These are phyloP conservation scores for Heterochromis multidens DNA, from an alignment of 2,113 vertebrate genomes.

Conservation along the genomic window DNA sequence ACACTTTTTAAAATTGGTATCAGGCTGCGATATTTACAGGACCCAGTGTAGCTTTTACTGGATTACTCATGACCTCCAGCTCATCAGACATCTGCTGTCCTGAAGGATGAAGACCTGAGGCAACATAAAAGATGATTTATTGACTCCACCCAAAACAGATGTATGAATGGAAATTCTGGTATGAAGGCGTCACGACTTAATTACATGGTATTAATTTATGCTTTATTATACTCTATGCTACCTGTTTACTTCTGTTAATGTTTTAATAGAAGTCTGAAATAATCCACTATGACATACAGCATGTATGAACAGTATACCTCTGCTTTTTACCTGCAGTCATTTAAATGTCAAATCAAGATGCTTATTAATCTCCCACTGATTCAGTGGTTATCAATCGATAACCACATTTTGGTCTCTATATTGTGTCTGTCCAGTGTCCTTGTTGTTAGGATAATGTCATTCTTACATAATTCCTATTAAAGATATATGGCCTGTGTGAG, in stretches of 20 bases:
- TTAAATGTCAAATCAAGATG: constrained; percentile 3
- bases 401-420: constrained; percentile 10
- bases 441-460: background rate
- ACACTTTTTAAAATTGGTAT: background rate
- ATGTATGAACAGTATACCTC: background rate
- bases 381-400: too few species aligned
- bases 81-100: background rate
- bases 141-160: background rate
- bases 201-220: background rate
- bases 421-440: background rate
- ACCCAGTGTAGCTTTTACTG: background rate
- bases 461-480: constrained; percentile 1
- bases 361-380: background rate
- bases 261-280: background rate
- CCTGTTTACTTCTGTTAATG: background rate
- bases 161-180: background rate
- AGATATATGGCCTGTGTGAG: background rate
- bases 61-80: background rate
- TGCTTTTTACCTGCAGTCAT: background rate
- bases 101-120: background rate
- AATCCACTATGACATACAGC: background rate
- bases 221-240: background rate
- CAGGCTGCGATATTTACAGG: constrained; percentile 4
- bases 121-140: background rate
- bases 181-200: background rate